Base-by-base conservation (phyloP, 1,140 invertebrate genomes). In the Agrilus planipennis region DNA sequence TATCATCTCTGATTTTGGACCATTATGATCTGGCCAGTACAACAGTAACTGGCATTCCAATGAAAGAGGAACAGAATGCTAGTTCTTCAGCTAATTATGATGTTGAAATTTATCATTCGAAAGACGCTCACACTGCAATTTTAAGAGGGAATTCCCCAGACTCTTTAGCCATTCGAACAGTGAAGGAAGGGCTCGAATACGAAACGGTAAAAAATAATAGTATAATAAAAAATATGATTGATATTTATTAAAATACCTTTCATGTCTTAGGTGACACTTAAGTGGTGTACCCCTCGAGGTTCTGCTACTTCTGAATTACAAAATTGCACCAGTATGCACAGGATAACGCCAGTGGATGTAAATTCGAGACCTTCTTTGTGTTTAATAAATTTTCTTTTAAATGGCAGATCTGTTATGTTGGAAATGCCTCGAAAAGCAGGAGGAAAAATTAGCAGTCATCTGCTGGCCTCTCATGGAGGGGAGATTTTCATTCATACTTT, bases 61-160 rank as follows among this genome's bases (percentile, higher is more conserved):
- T 98, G 93, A 98, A 98, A 70, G 93, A 98, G 68, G 93, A 98
- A 67, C 92, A 96, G 69, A 97, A 96, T 67, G 90, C 93, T 1
- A 91, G 84, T 62, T 94, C 90, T 0, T 96, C 91, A 34, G 89
- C 91, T 1, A 97, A 97, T 68, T 98, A 98, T 60, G 92, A 98
- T 61, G 93, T 98, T 0, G 91, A 96, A 63, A 84, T 98, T 29
- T 81, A 93, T 48, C 92, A 98, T 62, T 77, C 85, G 0, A 75
- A 76, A 2, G 73, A 77, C 11, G 88, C 89, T 0, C 91, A 95
- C 61, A 71, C 76, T 0, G 77, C 85, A 0, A 74, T 92, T 19
- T 64, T 87, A 28, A 73, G 76, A 71, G 71, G 75, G 56, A 63
- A 61, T 49, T 30, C 57, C 48, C 59, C 71, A 16, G 54, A 74